Evolutionary conservation across 2,888 invertebrate genomes (phyloP).

Genomic region (Zhuqinia jingwanae): DNA sequence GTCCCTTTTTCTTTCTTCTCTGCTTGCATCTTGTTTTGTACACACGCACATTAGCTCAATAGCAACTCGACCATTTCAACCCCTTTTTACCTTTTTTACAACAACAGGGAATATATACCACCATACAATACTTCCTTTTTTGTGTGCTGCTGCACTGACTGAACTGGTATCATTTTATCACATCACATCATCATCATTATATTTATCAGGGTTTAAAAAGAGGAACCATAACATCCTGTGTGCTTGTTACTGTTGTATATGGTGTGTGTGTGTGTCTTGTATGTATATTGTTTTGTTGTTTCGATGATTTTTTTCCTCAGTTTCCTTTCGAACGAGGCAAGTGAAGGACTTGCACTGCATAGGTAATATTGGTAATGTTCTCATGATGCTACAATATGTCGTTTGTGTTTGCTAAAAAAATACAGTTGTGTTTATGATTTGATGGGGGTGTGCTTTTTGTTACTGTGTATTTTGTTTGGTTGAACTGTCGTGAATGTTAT

Average conservation of each 20-base stretch:
- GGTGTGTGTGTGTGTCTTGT: constrained; percentile 25
- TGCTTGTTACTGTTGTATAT: constrained; percentile 16
- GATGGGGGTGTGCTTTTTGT: neutral
- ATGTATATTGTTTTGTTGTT: constrained; percentile 2
- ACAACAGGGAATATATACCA: neutral
- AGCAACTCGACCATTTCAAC: constrained; percentile 54
- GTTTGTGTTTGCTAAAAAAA: no score
- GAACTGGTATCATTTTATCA: constrained; percentile 39
- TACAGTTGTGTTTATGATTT: neutral
- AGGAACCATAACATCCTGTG: constrained; percentile 71
- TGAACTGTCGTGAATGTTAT: neutral
- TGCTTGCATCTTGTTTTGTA: neutral
- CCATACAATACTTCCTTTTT: neutral
- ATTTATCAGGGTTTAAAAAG: constrained; percentile 45
- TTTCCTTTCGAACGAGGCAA: constrained; percentile 46
- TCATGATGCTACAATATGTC: no score
- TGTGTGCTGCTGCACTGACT: neutral
- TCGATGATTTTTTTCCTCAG: constrained; percentile 32
- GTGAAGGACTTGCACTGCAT: constrained; percentile 39
- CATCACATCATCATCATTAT: constrained; percentile 39
- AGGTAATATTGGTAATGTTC: neutral
- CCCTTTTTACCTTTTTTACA: constrained; percentile 6
- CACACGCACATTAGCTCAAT: constrained; percentile 6
- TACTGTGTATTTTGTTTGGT: neutral
- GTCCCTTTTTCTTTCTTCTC: constrained; percentile 52